phyloP scores from a whole-genome alignment of 1,140 invertebrate species.

The Drosophila biarmipes region DNA sequence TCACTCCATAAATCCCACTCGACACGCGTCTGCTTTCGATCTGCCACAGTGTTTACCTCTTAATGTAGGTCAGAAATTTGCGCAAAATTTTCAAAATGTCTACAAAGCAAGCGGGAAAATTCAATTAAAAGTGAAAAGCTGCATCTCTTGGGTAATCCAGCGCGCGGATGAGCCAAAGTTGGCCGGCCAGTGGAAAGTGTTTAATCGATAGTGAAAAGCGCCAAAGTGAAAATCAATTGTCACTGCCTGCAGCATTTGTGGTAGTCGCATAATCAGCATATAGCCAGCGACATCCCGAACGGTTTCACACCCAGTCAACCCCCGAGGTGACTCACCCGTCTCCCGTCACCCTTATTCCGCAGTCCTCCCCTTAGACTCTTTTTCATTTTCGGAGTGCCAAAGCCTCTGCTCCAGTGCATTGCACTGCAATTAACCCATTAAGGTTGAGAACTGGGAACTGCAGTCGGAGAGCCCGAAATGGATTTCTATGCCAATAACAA shows the following conservation, averaged over 20 bases:
- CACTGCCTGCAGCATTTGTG: constrained; percentile 29
- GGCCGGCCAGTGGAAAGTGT: constrained; percentile 63
- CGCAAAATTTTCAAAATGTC: constrained; percentile 20
- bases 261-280: constrained; percentile 19
- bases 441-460: constrained; percentile 6
- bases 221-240: constrained; percentile 52
- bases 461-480: constrained; percentile 47
- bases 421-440: constrained; percentile 69
- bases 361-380: constrained; percentile 4
- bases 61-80: constrained; percentile 72
- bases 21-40: constrained; percentile 57
- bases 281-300: constrained; percentile 21
- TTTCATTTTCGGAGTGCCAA: background rate
- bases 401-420: constrained; percentile 48
- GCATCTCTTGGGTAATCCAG: constrained; percentile 41
- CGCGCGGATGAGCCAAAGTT: constrained; percentile 47
- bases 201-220: constrained; percentile 76
- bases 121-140: constrained; percentile 62
- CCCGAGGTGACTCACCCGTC: constrained; percentile 19
- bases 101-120: constrained; percentile 44
- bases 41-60: constrained; percentile 26
- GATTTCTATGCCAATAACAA: constrained; percentile 75
- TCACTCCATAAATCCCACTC: constrained; percentile 22
- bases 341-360: constrained; percentile 34
- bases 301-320: constrained; percentile 47